Conservation (phyloP, 2,888 invertebrate species). For the Gandaritis pyraliata region DNA sequence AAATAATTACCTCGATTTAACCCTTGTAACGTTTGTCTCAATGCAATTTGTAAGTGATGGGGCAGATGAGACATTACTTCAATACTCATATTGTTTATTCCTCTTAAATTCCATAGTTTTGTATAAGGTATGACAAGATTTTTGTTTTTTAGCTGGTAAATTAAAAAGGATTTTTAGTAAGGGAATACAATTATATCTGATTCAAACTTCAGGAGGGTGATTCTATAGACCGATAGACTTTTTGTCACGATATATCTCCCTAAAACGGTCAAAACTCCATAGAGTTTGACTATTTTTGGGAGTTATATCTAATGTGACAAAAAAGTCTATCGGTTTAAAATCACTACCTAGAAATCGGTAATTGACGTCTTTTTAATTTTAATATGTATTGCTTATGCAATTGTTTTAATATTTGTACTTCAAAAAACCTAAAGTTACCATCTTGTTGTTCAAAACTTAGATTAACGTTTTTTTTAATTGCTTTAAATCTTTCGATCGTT, state of each 20-base stretch:
- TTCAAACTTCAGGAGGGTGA: too few species aligned
- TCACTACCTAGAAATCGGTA: too few species aligned
- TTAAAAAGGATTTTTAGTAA: not conserved
- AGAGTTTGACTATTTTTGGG: too few species aligned
- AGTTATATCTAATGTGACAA: too few species aligned
- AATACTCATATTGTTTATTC: constrained; percentile 45
- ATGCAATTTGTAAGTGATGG: constrained; percentile 7
- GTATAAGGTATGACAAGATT: constrained; percentile 9
- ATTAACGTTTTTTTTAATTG: constrained; percentile 67
- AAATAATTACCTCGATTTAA: constrained; percentile 24
- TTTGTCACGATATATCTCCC: too few species aligned
- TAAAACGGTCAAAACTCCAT: too few species aligned
- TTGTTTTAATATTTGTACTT: constrained; percentile 52
- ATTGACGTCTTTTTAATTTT: constrained; percentile 4
- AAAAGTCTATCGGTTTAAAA: too few species aligned
- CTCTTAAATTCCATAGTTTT: constrained; percentile 15
- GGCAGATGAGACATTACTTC: constrained; percentile 25
- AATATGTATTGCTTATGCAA: constrained; percentile 52
- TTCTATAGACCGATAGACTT: too few species aligned
- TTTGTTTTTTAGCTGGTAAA: not conserved
- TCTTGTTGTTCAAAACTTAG: constrained; percentile 78
- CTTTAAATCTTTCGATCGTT: constrained; percentile 79
- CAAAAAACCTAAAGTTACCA: constrained; percentile 80
- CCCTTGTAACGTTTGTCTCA: constrained; percentile 27
- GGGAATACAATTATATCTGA: not conserved